Evolutionary conservation across 2,888 invertebrate species (phyloP), one percentile per base, ranked within the genome.

Genomic region (Leptinotarsa juncta): DNA sequence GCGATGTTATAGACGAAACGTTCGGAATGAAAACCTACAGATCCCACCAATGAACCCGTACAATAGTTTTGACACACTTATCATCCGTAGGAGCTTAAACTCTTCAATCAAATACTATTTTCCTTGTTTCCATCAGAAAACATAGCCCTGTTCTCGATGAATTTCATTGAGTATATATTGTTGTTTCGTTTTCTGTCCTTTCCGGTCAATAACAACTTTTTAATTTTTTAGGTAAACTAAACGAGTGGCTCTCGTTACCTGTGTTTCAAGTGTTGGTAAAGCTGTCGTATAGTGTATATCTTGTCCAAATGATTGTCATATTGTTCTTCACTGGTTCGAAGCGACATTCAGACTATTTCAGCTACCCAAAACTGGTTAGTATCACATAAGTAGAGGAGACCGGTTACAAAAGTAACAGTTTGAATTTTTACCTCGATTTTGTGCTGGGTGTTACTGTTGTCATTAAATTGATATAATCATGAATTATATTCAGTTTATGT

Each of bases 241-340:
- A 90, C 81, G 89, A 89, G 87, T 88, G 90, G 77, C 83, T 90
- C 0, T 89, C 89, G 0, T 80, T 88, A 3, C 78, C 81, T 14
- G 74, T 90, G 55, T 90, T 90, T 88, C 89, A 89, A 83, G 83
- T 90, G 15, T 86, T 90, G 1, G 89, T 89, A 2, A 87, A 89
- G 3, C 84, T 90, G 3, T 89, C 90, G 0, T 90, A 89, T 75
- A 89, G 88, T 3, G 86, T 90, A 80, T 91, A 89, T 77, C 81
- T 90, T 14, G 79, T 88, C 0, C 90, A 90, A 78, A 80, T 87
- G n/a, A 85, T 87, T 0, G 83, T 90, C 68, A 60, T 80, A n/a
- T 16, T 62, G 3, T 73, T 77, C n/a, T 73, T 79, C 12, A 62
- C 72, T 4, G 80, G 77, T 18, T 53, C 51, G 0, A 75, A 75